Base-by-base conservation (phyloP, 2,113 vertebrate genomes). In the Periophthalmodon schlosseri region DNA sequence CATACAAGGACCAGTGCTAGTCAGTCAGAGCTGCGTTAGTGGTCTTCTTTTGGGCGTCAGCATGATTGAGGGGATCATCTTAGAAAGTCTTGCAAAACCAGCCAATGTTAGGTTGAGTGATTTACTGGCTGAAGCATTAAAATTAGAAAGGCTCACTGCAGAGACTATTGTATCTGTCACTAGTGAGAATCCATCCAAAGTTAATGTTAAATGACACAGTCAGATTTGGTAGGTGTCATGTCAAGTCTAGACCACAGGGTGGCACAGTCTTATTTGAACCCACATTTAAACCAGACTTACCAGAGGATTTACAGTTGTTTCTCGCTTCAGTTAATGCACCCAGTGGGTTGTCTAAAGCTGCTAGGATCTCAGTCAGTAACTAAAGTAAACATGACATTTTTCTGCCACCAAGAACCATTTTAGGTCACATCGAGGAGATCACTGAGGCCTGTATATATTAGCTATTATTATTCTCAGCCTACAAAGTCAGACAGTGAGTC, bases 181-280 rank as follows among this genome's bases (percentile, higher is more conserved):
- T n/a, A 46, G 20, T 39, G 20, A 46, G 71, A 73, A 71, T 4
- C 14, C 14, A 33, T 4, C 16, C 6, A 72, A 5, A 44, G 44
- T 5, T 20, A 7, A 18, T 9, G 3, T 3, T 61, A 28, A 63
- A 33, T 14, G 16, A 13, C 33, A 16, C 57, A 0, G 36, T 73
- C 47, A 81, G 63, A 69, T 49, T 76, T 20, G 74, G 52, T 77
- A 78, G 65, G 15, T 72, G 68, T 49, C 56, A 33, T 52, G n/a
- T 76, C 33, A 68, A 71, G 56, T 28, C 58, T 5, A 60, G 49
- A 21, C 57, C 70, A n/a, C 4, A 21, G 20, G 73, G 70, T 47
- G 60, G 44, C 16, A 60, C 54, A 49, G 70, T 75, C 70, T 23
- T 76, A 44, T 84, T 84, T 61, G 70, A 84, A 58, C 74, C 77